These are phyloP conservation scores for Merops nubicus DNA, from an alignment of 2,113 vertebrate species.

Conservation along the genomic window DNA sequence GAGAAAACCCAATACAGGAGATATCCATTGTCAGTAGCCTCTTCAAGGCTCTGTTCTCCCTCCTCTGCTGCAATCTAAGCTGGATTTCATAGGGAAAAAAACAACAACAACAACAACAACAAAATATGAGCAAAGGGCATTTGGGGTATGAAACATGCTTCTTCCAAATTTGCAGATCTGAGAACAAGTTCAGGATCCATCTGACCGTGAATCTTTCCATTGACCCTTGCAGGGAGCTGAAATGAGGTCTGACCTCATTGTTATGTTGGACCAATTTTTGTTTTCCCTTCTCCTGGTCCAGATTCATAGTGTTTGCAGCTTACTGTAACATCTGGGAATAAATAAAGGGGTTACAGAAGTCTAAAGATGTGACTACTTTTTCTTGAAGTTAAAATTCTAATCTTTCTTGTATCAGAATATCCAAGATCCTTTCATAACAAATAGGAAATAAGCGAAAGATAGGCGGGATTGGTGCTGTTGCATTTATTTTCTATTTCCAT, in stretches of 20 bases:
- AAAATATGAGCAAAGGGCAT: neutral
- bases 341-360: neutral
- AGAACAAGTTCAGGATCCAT: neutral
- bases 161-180: neutral
- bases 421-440: neutral
- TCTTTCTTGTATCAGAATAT: neutral
- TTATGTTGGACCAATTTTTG: neutral
- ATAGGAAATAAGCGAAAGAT: neutral
- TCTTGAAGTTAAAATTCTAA: neutral
- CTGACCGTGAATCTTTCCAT: neutral
- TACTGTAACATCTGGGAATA: neutral
- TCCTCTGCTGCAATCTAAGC: neutral
- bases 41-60: neutral
- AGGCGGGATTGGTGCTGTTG: neutral
- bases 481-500: neutral
- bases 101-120: no score
- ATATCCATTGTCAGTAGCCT: neutral
- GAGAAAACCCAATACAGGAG: neutral
- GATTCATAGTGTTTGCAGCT: neutral
- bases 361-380: neutral
- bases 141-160: neutral
- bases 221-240: neutral
- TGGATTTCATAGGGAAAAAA: neutral
- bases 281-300: neutral
- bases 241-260: neutral